Evolutionary conservation across 2,888 invertebrate species (phyloP), one percentile per base, ranked within the genome.

Genomic region (Electrophaes corylata): DNA sequence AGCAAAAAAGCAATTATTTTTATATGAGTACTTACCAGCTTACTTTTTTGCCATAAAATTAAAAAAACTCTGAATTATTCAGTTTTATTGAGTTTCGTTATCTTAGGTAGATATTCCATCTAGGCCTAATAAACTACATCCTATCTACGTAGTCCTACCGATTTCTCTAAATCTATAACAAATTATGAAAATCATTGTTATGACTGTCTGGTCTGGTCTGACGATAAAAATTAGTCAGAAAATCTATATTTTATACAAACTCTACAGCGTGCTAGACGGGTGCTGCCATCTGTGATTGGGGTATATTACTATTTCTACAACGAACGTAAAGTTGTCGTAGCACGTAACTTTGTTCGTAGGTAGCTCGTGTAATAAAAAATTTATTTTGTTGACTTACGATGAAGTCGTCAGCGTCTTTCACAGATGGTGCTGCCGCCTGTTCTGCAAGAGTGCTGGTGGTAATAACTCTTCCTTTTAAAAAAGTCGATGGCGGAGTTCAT

Each of bases 201-300:
- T n/a, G n/a, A n/a, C n/a, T n/a, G n/a, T n/a, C n/a, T n/a, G n/a
- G n/a, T n/a, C n/a, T n/a, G n/a, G n/a, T n/a, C n/a, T n/a, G n/a
- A n/a, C n/a, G n/a, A n/a, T n/a, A n/a, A n/a, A n/a, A n/a, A n/a
- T n/a, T n/a, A n/a, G n/a, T n/a, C n/a, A n/a, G n/a, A n/a, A n/a
- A 5, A n/a, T 35, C 35, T 14, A 35, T 6, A n/a, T 3, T 0
- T 11, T 31, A 1, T 35, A n/a, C 0, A 12, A 6, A 35, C 12
- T 35, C 14, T 35, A 47, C 14, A 35, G 10, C 33, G 26, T 3
- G 6, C 40, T 48, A 39, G 29, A 31, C n/a, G 1, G 12, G 49
- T 54, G 49, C 44, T 54, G 58, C 58, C 53, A 58, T 58, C 58
- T 58, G 16, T 49, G 40, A 41, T 11, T 11, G 10, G 12, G 3